phyloP scores from a whole-genome alignment of 2,797 vertebrate species.

The Amblyraja radiata region DNA sequence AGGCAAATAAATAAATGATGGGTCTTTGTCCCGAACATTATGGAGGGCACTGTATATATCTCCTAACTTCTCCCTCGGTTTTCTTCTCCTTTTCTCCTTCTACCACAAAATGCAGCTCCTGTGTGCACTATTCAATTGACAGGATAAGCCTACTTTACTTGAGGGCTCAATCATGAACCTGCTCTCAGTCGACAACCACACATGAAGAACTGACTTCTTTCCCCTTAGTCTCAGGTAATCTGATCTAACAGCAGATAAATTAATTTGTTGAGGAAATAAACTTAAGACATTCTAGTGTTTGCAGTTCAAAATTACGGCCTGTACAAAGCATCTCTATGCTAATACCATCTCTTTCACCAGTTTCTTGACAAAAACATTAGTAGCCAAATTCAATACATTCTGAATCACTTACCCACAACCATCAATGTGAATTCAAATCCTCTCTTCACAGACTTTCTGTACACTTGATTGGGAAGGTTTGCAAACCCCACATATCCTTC shows the following conservation, averaged over 20 bases:
- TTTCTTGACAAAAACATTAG: background rate
- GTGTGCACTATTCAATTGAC: background rate
- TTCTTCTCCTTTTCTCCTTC: background rate
- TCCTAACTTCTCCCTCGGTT: background rate
- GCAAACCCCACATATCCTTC: conserved; percentile 98
- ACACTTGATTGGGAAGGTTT: conserved; percentile 97
- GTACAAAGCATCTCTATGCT: background rate
- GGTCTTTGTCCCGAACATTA: too few species aligned
- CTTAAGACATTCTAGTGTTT: background rate
- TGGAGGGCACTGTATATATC: too few species aligned
- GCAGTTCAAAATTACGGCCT: background rate
- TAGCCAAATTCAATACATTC: background rate
- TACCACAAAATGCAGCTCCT: background rate
- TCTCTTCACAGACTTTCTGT: conserved; percentile 97
- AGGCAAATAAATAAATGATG: too few species aligned
- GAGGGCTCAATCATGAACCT: background rate
- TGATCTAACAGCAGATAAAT: background rate
- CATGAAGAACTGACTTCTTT: background rate
- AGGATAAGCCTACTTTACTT: background rate
- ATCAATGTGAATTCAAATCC: conserved; percentile 98
- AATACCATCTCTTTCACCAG: background rate
- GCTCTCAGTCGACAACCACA: background rate
- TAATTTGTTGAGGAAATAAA: background rate
- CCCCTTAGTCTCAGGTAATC: background rate
- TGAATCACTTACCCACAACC: conserved; percentile 84